Evolutionary conservation across 35 echinoderm and acorn worm species (phyloP).

Genomic region (Eucidaris tribuloides): DNA sequence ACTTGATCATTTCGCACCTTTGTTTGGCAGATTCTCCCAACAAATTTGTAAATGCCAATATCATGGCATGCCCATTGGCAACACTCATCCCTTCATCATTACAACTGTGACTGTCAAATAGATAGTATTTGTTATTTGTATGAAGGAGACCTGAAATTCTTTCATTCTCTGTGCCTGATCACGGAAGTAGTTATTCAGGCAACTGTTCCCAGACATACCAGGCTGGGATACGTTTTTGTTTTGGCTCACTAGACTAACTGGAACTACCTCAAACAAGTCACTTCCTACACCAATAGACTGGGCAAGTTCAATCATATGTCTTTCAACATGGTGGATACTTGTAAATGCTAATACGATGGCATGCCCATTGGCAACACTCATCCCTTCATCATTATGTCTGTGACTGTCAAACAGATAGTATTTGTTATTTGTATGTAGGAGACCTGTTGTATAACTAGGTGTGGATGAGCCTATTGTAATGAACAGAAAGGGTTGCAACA

Average conservation of each 20-base stretch:
- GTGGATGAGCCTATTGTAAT: not conserved
- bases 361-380: not conserved
- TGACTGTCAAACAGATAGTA: not conserved
- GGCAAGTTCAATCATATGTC: not conserved
- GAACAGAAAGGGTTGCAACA: not conserved
- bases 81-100: not conserved
- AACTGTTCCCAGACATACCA: not conserved
- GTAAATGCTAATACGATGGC: not conserved
- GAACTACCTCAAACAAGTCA: not conserved
- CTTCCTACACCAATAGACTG: not conserved
- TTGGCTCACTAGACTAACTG: not conserved
- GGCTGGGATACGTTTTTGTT: too few species aligned
- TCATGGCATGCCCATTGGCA: not conserved
- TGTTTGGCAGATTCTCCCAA: too few species aligned
- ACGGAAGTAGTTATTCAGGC: not conserved
- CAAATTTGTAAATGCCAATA: not conserved
- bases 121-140: not conserved
- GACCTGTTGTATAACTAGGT: not conserved
- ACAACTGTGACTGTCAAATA: not conserved
- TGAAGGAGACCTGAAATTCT: not conserved
- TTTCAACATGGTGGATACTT: not conserved
- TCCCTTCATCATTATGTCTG: not conserved
- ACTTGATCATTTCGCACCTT: too few species aligned
- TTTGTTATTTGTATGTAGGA: not conserved
- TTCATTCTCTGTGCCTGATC: not conserved